Percentiles rank a stretch among this genome's conserved stretches.
Conservation (phyloP, 2,797 vertebrate genomes). For the Karalla daura region DNA sequence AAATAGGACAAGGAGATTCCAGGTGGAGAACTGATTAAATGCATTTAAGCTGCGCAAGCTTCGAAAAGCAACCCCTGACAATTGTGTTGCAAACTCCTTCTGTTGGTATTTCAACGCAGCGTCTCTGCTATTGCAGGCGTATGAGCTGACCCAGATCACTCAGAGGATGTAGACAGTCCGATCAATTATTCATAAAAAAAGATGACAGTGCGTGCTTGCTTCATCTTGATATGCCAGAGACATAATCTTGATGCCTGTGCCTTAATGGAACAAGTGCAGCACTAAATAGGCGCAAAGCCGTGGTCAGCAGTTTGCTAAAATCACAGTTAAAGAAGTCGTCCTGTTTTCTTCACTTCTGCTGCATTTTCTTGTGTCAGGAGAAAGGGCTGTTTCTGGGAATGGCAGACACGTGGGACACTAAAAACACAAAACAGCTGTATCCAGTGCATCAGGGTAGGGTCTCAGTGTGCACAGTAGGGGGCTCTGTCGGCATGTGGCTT, state of each 20-base stretch:
- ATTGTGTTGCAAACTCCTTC: constrained; percentile 26
- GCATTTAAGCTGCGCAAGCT: constrained; percentile 11
- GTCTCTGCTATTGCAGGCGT: constrained; percentile 26
- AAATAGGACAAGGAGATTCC: constrained; percentile 59
- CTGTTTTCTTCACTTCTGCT: neutral
- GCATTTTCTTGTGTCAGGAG: neutral
- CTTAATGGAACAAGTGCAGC: constrained; percentile 58
- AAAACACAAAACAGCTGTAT: neutral
- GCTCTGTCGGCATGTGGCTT: constrained; percentile 19
- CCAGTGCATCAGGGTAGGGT: neutral
- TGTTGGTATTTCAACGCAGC: constrained; percentile 42
- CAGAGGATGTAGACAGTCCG: constrained; percentile 65
- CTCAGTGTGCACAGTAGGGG: constrained; percentile 46
- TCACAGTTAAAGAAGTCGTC: constrained; percentile 33
- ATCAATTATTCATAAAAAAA: constrained; percentile 76
- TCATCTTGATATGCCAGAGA: constrained; percentile 47
- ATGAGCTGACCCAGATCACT: constrained; percentile 70
- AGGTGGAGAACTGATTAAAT: constrained; percentile 56
- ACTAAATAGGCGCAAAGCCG: constrained; percentile 34
- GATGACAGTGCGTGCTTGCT: constrained; percentile 49
- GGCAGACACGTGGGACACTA: neutral
- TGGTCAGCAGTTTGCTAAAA: constrained; percentile 56
- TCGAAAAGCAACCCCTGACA: constrained; percentile 13
- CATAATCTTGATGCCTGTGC: constrained; percentile 42
- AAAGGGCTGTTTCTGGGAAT: neutral